Conservation (phyloP, 2,797 vertebrate genomes). For the Pseudochromis fuscus region DNA sequence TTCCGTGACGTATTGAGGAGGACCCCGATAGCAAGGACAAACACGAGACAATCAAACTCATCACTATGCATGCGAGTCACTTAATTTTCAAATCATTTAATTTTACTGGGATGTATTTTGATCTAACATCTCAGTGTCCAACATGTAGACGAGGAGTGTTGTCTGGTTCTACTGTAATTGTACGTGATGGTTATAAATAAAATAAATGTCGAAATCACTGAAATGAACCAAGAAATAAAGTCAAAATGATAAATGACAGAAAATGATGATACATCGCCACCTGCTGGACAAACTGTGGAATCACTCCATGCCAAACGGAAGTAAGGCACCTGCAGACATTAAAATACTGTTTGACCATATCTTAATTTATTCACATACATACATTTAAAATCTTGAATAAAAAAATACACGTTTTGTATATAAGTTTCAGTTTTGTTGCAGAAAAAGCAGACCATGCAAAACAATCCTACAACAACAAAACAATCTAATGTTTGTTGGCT, state of each 20-base stretch:
- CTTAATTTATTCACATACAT: neutral
- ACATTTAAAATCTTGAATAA: no score
- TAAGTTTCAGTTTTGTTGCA: no score
- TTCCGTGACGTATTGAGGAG: slow-evolving; percentile 62
- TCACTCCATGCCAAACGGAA: slow-evolving; percentile 33
- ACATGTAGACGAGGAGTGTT: neutral
- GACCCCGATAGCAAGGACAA: slow-evolving; percentile 43
- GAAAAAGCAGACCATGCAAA: no score
- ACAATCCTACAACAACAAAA: no score
- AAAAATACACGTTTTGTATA: no score
- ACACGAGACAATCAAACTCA: neutral
- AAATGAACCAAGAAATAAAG: neutral
- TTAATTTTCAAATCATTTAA: neutral
- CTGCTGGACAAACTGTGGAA: slow-evolving; percentile 53
- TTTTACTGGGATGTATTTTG: neutral
- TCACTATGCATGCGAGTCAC: neutral
- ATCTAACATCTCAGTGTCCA: neutral
- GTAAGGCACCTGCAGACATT: neutral
- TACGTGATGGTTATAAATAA: neutral
- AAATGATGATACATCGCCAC: slow-evolving; percentile 39
- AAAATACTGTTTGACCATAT: neutral
- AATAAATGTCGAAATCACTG: neutral
- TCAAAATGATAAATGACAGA: neutral
- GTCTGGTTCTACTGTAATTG: neutral
- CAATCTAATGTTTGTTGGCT: no score